Percentiles rank a stretch among this genome's conserved stretches.
These are phyloP conservation scores for Corythornis vintsioides DNA, from an alignment of 2,113 vertebrate species.

Conservation along the genomic window DNA sequence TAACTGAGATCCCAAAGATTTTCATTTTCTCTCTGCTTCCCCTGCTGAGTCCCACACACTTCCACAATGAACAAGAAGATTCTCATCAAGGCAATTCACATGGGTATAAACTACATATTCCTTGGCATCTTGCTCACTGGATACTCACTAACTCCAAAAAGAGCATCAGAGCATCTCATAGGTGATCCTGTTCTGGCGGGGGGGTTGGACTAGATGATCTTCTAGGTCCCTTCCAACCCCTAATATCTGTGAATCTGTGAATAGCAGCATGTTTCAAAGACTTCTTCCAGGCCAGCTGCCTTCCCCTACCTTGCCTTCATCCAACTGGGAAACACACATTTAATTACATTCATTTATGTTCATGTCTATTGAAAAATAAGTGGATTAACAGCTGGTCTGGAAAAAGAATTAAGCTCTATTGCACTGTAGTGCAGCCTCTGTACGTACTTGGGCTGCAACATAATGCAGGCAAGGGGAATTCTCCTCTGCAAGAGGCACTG, in stretches of 20 bases:
- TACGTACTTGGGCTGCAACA: not conserved
- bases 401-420: not conserved
- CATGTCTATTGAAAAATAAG: conserved; percentile 31
- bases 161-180: not conserved
- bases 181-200: no score
- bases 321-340: conserved; percentile 12
- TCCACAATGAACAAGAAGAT: not conserved
- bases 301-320: not conserved
- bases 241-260: no score
- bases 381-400: conserved; percentile 42
- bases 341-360: conserved; percentile 44
- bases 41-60: not conserved
- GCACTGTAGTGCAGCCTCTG: not conserved
- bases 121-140: not conserved
- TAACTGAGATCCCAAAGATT: not conserved
- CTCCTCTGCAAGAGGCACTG: not conserved
- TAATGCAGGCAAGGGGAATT: not conserved
- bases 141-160: not conserved
- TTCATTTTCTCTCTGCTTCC: not conserved
- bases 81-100: not conserved
- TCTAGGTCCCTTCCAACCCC: no score
- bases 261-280: not conserved
- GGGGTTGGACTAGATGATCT: no score
- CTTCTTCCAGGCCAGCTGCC: not conserved
- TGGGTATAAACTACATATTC: not conserved